These are phyloP conservation scores for Drosophila lacertosa DNA, from an alignment of 1,140 invertebrate genomes.

Conservation along the genomic window DNA sequence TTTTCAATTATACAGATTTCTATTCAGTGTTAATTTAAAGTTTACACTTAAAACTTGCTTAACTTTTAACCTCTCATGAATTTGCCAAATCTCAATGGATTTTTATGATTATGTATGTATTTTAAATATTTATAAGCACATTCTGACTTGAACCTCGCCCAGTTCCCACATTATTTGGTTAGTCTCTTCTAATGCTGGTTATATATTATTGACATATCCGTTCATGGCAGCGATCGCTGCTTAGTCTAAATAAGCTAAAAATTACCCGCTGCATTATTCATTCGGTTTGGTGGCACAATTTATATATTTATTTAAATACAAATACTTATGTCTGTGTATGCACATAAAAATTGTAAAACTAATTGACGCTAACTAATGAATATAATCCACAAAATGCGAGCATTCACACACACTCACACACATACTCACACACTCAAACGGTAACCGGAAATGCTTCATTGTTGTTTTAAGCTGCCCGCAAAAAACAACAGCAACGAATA, in stretches of 20 bases:
- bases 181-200: conserved; percentile 18
- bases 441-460: conserved; percentile 74
- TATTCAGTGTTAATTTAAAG: too few relatives aligned
- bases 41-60: too few relatives aligned
- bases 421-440: conserved; percentile 7
- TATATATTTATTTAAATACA: conserved; percentile 9
- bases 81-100: too few relatives aligned
- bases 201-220: conserved; percentile 63
- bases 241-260: conserved; percentile 5
- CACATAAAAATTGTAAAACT: conserved; percentile 67
- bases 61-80: too few relatives aligned
- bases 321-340: background rate
- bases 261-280: conserved; percentile 32
- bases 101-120: too few relatives aligned
- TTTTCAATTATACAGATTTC: too few relatives aligned
- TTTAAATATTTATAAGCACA: too few relatives aligned
- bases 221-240: conserved; percentile 20
- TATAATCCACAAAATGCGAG: conserved; percentile 55
- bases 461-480: conserved; percentile 49
- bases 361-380: conserved; percentile 79
- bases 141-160: too few relatives aligned
- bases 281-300: conserved; percentile 24
- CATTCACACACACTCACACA: conserved; percentile 23
- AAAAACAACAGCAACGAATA: conserved; percentile 33
- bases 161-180: too few relatives aligned